Evolutionary conservation across 2,797 vertebrate genomes (phyloP).

Genomic region (Helicolenus hilgendorfi): DNA sequence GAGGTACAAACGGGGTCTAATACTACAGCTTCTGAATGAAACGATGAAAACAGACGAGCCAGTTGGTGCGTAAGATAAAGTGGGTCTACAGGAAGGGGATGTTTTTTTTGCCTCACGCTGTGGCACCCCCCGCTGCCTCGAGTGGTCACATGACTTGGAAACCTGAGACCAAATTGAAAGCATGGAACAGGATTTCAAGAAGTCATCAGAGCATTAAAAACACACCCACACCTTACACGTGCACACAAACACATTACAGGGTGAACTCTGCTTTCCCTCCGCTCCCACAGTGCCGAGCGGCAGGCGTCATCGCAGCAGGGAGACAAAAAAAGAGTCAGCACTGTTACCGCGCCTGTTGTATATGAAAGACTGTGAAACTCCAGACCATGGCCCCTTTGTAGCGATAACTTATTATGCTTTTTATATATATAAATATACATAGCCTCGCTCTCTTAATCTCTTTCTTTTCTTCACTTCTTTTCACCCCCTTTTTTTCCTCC

Average conservation of each 20-base stretch:
- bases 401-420: slow-evolving; percentile 79
- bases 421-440: slow-evolving; percentile 72
- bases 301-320: slow-evolving; percentile 65
- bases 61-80: slow-evolving; percentile 34
- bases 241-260: slow-evolving; percentile 30
- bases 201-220: slow-evolving; percentile 46
- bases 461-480: slow-evolving; percentile 52
- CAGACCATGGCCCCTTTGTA: slow-evolving; percentile 87
- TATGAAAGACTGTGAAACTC: slow-evolving; percentile 85
- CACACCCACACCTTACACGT: slow-evolving; percentile 24
- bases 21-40: slow-evolving; percentile 35
- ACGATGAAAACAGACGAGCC: slow-evolving; percentile 38
- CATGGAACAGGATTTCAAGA: slow-evolving; percentile 49
- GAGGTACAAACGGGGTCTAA: slow-evolving; percentile 16
- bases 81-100: slow-evolving; percentile 9
- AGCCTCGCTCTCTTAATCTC: slow-evolving; percentile 55
- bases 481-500: slow-evolving; percentile 4
- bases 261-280: slow-evolving; percentile 71
- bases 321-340: slow-evolving; percentile 53
- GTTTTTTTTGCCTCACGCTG: slow-evolving; percentile 48
- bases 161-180: slow-evolving; percentile 39
- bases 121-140: slow-evolving; percentile 41
- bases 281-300: slow-evolving; percentile 70
- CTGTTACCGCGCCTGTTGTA: slow-evolving; percentile 64
- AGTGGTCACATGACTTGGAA: slow-evolving; percentile 47